A percentile compares a stretch with the other conserved stretches of the same genome.
phyloP scores from a whole-genome alignment of 2,888 invertebrate species.

The Blera fallax region DNA sequence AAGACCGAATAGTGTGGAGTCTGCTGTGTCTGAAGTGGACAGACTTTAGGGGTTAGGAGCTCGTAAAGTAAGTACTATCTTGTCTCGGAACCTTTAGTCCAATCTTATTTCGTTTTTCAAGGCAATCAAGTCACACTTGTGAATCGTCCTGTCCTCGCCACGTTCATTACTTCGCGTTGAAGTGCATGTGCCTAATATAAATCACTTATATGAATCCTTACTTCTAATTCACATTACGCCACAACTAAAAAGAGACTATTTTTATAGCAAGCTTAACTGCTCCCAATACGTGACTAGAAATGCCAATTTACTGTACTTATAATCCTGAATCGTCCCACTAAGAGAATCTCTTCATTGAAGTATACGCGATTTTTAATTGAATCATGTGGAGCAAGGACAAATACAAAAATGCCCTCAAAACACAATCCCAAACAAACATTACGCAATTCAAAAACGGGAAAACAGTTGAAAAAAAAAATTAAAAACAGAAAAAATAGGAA shows the following conservation, averaged over 20 bases:
- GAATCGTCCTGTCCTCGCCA: background rate
- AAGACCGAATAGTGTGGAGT: too few species aligned
- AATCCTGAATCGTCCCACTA: slow-evolving; percentile 1
- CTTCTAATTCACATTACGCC: background rate
- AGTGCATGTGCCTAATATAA: background rate
- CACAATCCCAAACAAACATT: slow-evolving; percentile 21
- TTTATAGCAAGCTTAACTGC: slow-evolving; percentile 10
- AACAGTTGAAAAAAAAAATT: background rate
- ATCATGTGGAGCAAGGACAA: slow-evolving; percentile 34
- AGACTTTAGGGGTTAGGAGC: too few species aligned
- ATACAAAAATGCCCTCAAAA: slow-evolving; percentile 6
- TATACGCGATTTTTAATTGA: slow-evolving; percentile 55
- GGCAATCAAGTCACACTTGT: too few species aligned
- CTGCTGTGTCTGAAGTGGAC: too few species aligned
- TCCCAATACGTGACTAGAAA: slow-evolving; percentile 35
- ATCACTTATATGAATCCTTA: background rate
- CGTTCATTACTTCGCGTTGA: background rate
- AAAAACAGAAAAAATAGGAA: slow-evolving; percentile 16
- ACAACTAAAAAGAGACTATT: background rate
- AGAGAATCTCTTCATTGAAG: slow-evolving; percentile 18
- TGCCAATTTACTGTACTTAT: slow-evolving; percentile 9
- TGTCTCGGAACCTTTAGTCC: too few species aligned
- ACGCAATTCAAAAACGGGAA: slow-evolving; percentile 29
- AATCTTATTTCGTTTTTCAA: too few species aligned
- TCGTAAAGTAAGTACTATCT: too few species aligned